Percentiles rank a stretch among this genome's conserved stretches.
Conservation (phyloP, 2,113 vertebrate species). For the Tychaedon coryphoeus region DNA sequence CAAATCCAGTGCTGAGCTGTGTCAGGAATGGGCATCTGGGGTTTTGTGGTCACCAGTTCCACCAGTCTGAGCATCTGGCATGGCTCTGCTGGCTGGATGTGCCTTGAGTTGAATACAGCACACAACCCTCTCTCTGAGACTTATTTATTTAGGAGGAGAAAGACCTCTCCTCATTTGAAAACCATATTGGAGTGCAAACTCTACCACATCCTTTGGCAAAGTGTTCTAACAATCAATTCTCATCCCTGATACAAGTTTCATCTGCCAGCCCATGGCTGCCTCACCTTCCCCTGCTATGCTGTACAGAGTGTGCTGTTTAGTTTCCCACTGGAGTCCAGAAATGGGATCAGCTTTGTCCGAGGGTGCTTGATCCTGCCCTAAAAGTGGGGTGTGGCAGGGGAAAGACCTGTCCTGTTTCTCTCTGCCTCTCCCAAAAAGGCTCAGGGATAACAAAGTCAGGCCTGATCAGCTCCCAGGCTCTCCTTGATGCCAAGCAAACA, state of each 20-base stretch:
- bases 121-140: background rate
- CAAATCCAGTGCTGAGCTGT: background rate
- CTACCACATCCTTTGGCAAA: background rate
- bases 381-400: background rate
- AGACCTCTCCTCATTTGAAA: background rate
- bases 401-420: background rate
- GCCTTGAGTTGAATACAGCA: background rate
- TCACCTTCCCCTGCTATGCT: background rate
- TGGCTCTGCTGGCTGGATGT: background rate
- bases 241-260: background rate
- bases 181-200: background rate
- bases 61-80: background rate
- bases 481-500: background rate
- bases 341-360: background rate
- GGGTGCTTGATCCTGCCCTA: background rate
- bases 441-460: background rate
- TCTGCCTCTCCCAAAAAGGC: background rate
- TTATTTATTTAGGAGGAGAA: background rate
- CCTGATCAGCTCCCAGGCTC: background rate
- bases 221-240: background rate
- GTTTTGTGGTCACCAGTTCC: too few relatives aligned
- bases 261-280: background rate
- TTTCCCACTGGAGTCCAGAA: background rate
- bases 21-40: background rate
- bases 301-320: background rate